Evolutionary conservation across 1,140 invertebrate genomes (phyloP).

Genomic region (Carcinoscorpius rotundicauda): DNA sequence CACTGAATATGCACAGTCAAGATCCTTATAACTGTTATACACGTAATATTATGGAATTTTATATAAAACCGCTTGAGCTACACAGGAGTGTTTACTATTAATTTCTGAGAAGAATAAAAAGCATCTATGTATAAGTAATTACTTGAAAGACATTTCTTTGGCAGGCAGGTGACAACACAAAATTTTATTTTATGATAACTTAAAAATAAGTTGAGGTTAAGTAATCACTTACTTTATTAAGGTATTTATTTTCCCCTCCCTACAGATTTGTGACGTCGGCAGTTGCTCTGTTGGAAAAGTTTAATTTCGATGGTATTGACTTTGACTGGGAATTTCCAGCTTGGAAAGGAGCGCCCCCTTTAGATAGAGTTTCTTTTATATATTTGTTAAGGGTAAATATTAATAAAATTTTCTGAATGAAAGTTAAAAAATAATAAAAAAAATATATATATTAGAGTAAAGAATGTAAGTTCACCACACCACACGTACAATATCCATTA

Average conservation of each 20-base stretch:
- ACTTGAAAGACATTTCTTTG: too few species aligned
- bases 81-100: too few species aligned
- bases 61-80: too few species aligned
- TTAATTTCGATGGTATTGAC: constrained; percentile 63
- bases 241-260: background rate
- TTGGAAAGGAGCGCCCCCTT: constrained; percentile 37
- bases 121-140: too few species aligned
- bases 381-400: constrained; percentile 16
- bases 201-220: background rate
- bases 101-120: too few species aligned
- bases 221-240: background rate
- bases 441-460: too few species aligned
- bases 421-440: background rate
- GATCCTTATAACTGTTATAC: too few species aligned
- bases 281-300: constrained; percentile 31
- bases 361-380: constrained; percentile 18
- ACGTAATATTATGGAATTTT: too few species aligned
- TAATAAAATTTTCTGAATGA: background rate
- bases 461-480: too few species aligned
- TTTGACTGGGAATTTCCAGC: constrained; percentile 80
- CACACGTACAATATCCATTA: too few species aligned
- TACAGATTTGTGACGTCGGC: constrained; percentile 17
- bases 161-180: too few species aligned
- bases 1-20: too few species aligned
- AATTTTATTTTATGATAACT: background rate